Percentiles rank a stretch among this genome's conserved stretches.
These are phyloP conservation scores for Ochropacha duplaris DNA, from an alignment of 2,888 invertebrate species.

Conservation along the genomic window DNA sequence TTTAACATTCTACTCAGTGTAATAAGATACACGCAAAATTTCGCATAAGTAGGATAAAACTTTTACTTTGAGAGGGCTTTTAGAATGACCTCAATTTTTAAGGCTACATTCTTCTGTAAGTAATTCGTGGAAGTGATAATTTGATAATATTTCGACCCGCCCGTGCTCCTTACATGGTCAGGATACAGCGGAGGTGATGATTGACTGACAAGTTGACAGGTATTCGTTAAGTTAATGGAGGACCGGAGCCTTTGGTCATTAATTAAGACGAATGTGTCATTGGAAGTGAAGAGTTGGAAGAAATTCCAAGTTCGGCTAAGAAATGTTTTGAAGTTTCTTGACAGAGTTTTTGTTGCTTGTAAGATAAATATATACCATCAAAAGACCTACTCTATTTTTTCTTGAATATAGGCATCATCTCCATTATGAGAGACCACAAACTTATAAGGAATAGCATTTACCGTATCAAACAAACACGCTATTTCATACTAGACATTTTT, in stretches of 20 bases:
- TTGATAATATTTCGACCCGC: conserved; percentile 2
- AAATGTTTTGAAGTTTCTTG: not conserved
- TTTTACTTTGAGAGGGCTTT: not conserved
- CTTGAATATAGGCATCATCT: too few relatives aligned
- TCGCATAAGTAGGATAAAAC: not conserved
- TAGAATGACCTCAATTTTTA: not conserved
- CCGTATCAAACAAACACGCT: not conserved
- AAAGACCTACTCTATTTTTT: too few relatives aligned
- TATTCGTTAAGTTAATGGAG: conserved; percentile 55
- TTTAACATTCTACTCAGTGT: too few relatives aligned
- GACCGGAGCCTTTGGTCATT: conserved; percentile 40
- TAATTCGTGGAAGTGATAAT: conserved; percentile 1
- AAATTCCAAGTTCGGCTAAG: conserved; percentile 7
- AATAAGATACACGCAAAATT: too few relatives aligned
- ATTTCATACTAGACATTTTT: too few relatives aligned
- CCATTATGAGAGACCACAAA: too few relatives aligned
- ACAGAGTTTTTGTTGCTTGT: too few relatives aligned
- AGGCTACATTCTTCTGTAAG: not conserved
- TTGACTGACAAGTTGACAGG: conserved; percentile 54
- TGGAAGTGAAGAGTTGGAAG: conserved; percentile 14
- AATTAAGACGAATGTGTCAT: conserved; percentile 51
- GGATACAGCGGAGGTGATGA: conserved; percentile 40
- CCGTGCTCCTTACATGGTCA: conserved; percentile 13
- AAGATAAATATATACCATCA: too few relatives aligned
- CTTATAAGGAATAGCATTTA: too few relatives aligned